Evolutionary conservation across 2,888 invertebrate species (phyloP).

Genomic region (Diabrotica balteata): DNA sequence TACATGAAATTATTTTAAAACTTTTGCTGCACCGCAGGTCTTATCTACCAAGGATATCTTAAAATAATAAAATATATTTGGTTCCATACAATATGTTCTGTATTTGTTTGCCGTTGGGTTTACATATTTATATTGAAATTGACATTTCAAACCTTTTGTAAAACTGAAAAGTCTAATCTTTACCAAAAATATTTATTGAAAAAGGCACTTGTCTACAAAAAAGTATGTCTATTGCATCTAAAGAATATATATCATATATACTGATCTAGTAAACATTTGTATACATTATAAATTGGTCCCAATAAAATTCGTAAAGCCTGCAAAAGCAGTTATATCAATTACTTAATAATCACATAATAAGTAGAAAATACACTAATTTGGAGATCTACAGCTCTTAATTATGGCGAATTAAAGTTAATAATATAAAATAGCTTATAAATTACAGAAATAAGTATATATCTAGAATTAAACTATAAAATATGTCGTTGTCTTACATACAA

Average conservation of each 20-base stretch:
- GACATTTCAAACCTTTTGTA: no score
- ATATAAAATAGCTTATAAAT: constrained; percentile 1
- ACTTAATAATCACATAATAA: constrained; percentile 13
- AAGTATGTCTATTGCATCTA: background rate
- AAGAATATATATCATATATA: background rate
- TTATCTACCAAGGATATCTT: no score
- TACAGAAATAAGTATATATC: background rate
- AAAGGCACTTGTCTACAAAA: background rate
- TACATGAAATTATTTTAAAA: no score
- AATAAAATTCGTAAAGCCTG: constrained; percentile 9
- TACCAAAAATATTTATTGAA: constrained; percentile 9
- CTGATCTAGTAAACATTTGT: constrained; percentile 2
- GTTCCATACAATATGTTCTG: no score
- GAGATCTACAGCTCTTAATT: constrained; percentile 12
- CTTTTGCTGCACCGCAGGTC: no score
- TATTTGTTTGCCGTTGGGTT: no score
- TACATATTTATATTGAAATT: no score
- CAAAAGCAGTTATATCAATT: background rate
- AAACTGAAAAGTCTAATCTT: no score
- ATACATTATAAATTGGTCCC: constrained; percentile 16
- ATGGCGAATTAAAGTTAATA: constrained; percentile 13
- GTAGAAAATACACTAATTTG: constrained; percentile 6
- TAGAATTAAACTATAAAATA: no score
- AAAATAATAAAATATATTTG: no score
- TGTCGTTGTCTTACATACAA: background rate